Percentiles rank a stretch among this genome's conserved stretches.
phyloP scores from a whole-genome alignment of 2,797 vertebrate genomes.

The Aulostomus chinensis region DNA sequence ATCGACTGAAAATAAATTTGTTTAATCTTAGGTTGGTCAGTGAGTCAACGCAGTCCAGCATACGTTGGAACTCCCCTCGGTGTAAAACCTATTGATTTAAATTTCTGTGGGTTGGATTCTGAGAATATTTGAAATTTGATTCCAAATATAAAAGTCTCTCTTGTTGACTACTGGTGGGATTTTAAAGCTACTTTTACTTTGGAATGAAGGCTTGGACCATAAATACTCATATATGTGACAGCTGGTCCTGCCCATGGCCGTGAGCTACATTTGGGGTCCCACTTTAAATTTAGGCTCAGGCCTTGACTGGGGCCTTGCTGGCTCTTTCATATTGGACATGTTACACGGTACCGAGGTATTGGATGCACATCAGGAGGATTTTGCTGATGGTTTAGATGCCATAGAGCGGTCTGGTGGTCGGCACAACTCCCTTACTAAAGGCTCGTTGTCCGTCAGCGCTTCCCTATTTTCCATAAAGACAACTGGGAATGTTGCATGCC shows the following conservation, averaged over 20 bases:
- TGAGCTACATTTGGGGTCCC: slow-evolving; percentile 42
- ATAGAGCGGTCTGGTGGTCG: slow-evolving; percentile 17
- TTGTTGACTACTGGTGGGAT: slow-evolving; percentile 40
- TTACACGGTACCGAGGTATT: slow-evolving; percentile 9
- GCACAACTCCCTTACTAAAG: slow-evolving; percentile 14
- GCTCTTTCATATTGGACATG: slow-evolving; percentile 30
- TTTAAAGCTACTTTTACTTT: slow-evolving; percentile 30
- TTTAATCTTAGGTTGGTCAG: no score
- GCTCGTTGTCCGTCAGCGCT: slow-evolving; percentile 31
- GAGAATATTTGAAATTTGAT: background rate
- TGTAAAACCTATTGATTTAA: no score
- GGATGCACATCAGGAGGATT: slow-evolving; percentile 36
- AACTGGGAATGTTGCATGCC: slow-evolving; percentile 56
- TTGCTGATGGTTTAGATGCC: slow-evolving; percentile 39
- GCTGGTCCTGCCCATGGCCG: slow-evolving; percentile 56
- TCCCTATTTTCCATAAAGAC: slow-evolving; percentile 52
- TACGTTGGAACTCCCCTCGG: no score
- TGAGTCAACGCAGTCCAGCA: no score
- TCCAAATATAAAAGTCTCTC: slow-evolving; percentile 21
- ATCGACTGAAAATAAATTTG: no score
- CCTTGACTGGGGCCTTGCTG: slow-evolving; percentile 46
- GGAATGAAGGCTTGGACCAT: slow-evolving; percentile 64
- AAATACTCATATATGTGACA: slow-evolving; percentile 72
- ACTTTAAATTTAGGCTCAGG: slow-evolving; percentile 69
- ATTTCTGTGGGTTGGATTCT: no score